These are phyloP conservation scores for Anguilla anguilla DNA, from an alignment of 2,797 vertebrate genomes.

Conservation along the genomic window DNA sequence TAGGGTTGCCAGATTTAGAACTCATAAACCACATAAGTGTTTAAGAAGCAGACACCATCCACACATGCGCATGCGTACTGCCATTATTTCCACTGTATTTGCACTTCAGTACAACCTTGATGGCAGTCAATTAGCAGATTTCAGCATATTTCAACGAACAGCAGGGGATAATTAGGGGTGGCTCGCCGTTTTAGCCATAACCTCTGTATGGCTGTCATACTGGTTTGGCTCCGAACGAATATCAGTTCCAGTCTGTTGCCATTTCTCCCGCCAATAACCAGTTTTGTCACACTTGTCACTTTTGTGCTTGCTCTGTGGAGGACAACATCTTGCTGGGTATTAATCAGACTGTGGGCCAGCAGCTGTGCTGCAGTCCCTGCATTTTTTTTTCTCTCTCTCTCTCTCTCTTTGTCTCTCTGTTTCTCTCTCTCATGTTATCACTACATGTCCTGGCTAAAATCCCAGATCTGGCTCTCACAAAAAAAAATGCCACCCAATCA, in stretches of 20 bases:
- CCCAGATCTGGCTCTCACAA: no score
- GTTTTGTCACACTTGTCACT: constrained; percentile 7
- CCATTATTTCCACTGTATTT: not conserved
- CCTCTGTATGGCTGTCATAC: not conserved
- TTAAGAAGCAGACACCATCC: no score
- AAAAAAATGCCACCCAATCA: no score
- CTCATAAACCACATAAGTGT: not conserved
- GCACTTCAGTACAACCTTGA: not conserved
- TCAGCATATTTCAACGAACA: not conserved
- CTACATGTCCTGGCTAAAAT: no score
- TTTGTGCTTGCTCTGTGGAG: not conserved
- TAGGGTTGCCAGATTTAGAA: not conserved
- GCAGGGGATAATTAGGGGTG: not conserved
- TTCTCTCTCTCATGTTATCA: no score
- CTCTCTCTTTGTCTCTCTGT: not conserved
- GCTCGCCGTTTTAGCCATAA: not conserved
- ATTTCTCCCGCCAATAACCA: constrained; percentile 7
- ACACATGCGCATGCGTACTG: not conserved
- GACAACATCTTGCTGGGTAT: constrained; percentile 2
- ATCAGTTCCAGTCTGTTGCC: constrained; percentile 19
- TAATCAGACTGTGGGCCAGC: not conserved
- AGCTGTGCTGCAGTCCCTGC: not conserved
- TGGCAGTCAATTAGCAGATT: not conserved
- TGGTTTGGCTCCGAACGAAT: not conserved
- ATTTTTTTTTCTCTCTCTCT: not conserved